Evolutionary conservation across 2,888 invertebrate genomes (phyloP), one percentile per base, ranked within the genome.

Genomic region (Hypena proboscidalis): DNA sequence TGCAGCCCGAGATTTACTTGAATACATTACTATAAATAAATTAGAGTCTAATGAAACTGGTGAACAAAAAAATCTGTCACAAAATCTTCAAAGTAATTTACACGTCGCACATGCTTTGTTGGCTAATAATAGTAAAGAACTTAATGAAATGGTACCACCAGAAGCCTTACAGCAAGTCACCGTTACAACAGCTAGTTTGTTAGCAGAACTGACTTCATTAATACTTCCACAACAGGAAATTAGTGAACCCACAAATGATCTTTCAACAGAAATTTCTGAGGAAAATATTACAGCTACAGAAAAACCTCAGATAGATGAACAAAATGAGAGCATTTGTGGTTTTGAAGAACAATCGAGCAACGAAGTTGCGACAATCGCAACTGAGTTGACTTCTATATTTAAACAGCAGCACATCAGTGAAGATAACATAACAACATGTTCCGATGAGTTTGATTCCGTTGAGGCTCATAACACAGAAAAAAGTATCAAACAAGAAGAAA

Each of bases 1-100:
- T n/a, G 26, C 68, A 17, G 74, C 72, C 2, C 49, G 47, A 33
- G 56, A 74, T 17, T 55, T 76, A 39, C 63, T 53, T 3, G 54
- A 70, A 15, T 53, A 19, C 17, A 50, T 77, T n/a, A 7, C 34
- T 1, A 34, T 38, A 2, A 22, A 34, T 4, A 45, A 50, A 25
- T 1, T 11, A 13, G 4, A 17, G 10, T 7, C 3, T 3, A 26
- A 7, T 3, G 26, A 36, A 8, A 21, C n/a, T 21, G 25, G 8
- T n/a, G 14, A 45, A 14, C 30, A 40, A 35, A 10, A 1, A 10
- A 2, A 15, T 15, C 3, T 41, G 10, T 35, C 27, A 29, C 32
- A 35, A 15, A 36, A 54, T 20, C 39, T 67, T 19, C 46, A 50
- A 26, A 43, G 58, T 4, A 51, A 64, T 2, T 48, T 81, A 29